Base-by-base conservation (phyloP, 2,797 vertebrate species). In the Tiaroga cobitis region DNA sequence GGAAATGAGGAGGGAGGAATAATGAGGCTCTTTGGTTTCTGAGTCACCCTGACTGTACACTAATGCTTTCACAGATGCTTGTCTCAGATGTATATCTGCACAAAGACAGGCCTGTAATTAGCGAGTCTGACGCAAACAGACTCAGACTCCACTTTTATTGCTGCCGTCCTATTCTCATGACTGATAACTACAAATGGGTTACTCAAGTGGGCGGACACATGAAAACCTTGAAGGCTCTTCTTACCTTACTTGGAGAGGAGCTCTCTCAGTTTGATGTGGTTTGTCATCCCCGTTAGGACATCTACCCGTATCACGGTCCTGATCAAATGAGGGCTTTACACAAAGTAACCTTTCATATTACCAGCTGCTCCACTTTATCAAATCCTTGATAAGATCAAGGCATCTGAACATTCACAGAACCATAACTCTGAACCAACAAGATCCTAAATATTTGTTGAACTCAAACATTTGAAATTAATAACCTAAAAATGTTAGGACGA, bases 1-100 rank as follows among this genome's bases (percentile, higher is more conserved):
- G 77, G 84, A 73, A 70, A 56, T 26, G 41, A 77, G 68, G 51
- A 68, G 70, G 82, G 56, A 18, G 34, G 73, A 79, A 51, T 89
- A 83, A 84, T 86, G 63, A 82, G 63, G 63, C 41, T 11, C 37
- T 65, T 63, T 72, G 5, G 29, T 29, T 49, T 67, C 82, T 84
- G 80, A 76, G 49, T 80, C 43, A 73, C 49, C 8, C 9, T 46
- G 41, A 85, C 70, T 70, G 46, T 74, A 81, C 65, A 73, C 68
- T 82, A 87, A 80, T 84, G 83, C 69, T 86, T 88, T 87, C 43
- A 81, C 49, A 49, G 43, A 87, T n/a, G 86, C n/a, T n/a, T n/a
- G 39, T 39, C 78, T 34, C 51, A 68, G 72, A 59, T 67, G 59
- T 24, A 76, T 70, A 65, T 61, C 82, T 49, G 61, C 81, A 80